Evolutionary conservation across 2,113 vertebrate genomes (phyloP).

Genomic region (Sinocyclocheilus anshuiensis): DNA sequence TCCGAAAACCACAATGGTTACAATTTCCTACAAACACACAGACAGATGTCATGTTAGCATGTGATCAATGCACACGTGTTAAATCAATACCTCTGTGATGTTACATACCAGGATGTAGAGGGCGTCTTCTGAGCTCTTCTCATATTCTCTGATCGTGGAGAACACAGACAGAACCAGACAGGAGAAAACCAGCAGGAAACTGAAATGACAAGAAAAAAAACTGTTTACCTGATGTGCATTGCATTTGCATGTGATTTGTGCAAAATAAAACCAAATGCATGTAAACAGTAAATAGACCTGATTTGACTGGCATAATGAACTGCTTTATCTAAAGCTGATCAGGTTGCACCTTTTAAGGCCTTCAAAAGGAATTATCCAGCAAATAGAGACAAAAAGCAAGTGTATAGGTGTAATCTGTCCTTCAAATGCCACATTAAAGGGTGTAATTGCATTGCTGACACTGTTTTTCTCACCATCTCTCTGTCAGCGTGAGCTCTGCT

Average conservation of each 20-base stretch:
- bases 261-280: neutral
- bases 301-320: neutral
- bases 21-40: conserved; percentile 83
- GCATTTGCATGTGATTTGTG: neutral
- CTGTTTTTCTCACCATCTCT: neutral
- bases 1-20: conserved; percentile 97
- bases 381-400: neutral
- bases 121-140: conserved; percentile 95
- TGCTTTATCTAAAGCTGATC: neutral
- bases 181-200: conserved; percentile 96
- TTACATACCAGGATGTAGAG: conserved; percentile 91
- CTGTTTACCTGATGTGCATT: neutral
- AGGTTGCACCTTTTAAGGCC: neutral
- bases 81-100: neutral
- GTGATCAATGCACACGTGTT: neutral
- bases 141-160: conserved; percentile 95
- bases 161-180: conserved; percentile 96
- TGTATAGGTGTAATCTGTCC: neutral
- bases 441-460: neutral
- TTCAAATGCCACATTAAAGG: conserved; percentile 33
- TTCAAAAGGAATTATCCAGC: neutral
- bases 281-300: neutral
- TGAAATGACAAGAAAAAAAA: conserved; percentile 57
- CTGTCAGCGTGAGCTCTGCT: conserved; percentile 26
- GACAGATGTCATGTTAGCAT: neutral